Evolutionary conservation across 2,113 vertebrate genomes (phyloP).

Genomic region (Crotophaga sulcirostris): DNA sequence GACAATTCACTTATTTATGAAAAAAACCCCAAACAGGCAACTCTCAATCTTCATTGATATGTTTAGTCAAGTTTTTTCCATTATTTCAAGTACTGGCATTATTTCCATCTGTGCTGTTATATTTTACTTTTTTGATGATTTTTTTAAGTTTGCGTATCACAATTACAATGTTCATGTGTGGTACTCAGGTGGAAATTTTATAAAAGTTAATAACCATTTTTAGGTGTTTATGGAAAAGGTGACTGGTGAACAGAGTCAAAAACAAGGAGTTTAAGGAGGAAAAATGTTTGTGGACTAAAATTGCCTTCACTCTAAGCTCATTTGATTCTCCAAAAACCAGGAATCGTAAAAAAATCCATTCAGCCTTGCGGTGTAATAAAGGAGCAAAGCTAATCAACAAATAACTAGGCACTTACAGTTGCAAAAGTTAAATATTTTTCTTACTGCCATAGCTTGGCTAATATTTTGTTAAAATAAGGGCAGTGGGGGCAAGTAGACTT

Average conservation of each 20-base stretch:
- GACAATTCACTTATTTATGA: neutral
- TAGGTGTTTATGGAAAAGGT: neutral
- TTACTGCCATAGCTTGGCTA: neutral
- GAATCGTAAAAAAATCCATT: neutral
- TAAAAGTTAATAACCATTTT: neutral
- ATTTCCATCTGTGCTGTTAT: neutral
- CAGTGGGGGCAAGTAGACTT: rapidly evolving
- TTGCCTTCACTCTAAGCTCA: neutral
- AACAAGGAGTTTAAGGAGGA: neutral
- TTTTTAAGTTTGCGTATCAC: neutral
- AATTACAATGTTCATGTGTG: neutral
- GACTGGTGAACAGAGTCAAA: neutral
- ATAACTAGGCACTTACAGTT: neutral
- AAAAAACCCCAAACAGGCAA: neutral
- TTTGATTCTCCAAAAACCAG: neutral
- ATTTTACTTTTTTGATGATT: rapidly evolving
- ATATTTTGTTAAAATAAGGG: neutral
- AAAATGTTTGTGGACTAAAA: neutral
- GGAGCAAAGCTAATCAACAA: neutral
- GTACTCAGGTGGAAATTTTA: neutral
- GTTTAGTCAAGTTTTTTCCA: neutral
- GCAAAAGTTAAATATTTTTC: neutral
- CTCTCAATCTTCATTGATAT: neutral
- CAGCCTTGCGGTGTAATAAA: neutral
- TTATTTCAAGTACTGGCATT: neutral